Evolutionary conservation across 2,888 invertebrate genomes (phyloP).

Genomic region (Amphimallon solstitiale): DNA sequence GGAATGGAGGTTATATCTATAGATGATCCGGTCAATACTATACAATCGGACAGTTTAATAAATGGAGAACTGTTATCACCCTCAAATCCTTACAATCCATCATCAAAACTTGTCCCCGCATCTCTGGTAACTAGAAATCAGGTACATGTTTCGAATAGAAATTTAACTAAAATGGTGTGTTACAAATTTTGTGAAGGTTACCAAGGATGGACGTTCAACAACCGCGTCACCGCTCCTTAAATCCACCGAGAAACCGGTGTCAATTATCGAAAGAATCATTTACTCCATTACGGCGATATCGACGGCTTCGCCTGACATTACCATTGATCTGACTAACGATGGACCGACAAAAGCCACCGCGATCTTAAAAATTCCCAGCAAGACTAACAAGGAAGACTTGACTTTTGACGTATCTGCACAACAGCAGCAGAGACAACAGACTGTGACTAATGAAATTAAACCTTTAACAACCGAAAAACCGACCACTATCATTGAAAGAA

Average conservation of each 20-base stretch:
- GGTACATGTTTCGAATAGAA: conserved; percentile 35
- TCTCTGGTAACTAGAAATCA: conserved; percentile 43
- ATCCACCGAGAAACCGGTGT: conserved; percentile 51
- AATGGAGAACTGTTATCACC: conserved; percentile 56
- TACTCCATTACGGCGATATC: conserved; percentile 61
- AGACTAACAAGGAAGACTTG: conserved; percentile 50
- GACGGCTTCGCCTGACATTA: conserved; percentile 49
- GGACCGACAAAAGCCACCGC: conserved; percentile 56
- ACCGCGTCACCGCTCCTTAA: conserved; percentile 19
- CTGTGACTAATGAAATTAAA: conserved; percentile 40
- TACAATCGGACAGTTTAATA: conserved; percentile 60
- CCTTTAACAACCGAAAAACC: conserved; percentile 60
- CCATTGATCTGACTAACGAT: conserved; percentile 44
- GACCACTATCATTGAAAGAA: conserved; percentile 62
- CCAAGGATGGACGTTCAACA: conserved; percentile 39
- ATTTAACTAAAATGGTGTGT: conserved; percentile 29
- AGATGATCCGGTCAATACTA: conserved; percentile 60
- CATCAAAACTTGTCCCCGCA: conserved; percentile 45
- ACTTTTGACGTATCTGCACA: conserved; percentile 34
- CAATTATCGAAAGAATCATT: conserved; percentile 62
- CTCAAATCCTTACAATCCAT: conserved; percentile 45
- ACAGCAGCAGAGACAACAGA: conserved; percentile 40
- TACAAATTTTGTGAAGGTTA: conserved; percentile 40
- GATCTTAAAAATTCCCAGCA: conserved; percentile 60
- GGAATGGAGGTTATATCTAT: conserved; percentile 61